Evolutionary conservation across 2,797 vertebrate species (phyloP), one percentile per base, ranked within the genome.

Genomic region (Myiotriccus ornatus): DNA sequence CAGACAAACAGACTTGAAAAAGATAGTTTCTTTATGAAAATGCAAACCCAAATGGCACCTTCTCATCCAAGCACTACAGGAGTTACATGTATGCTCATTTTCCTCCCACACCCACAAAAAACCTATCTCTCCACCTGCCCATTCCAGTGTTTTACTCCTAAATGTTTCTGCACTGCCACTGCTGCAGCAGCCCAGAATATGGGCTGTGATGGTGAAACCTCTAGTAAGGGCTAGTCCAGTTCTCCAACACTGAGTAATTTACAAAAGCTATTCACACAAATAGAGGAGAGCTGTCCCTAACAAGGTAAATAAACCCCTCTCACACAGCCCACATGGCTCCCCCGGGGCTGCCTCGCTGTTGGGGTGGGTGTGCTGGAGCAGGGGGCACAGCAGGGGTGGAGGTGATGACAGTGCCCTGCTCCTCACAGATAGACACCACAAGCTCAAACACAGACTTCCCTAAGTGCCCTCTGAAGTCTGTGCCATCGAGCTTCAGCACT

Each of bases 291-390:
- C 5, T 32, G 49, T 12, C 41, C 1, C 2, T 21, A 21, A 34
- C 3, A 14, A 55, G 11, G 21, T 83, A 5, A 55, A 2, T 2
- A 10, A 21, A 9, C 7, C 35, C 27, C 35, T 34, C 30, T 12
- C 13, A 20, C 2, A 2, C 3, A 13, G 44, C 15, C 50, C 23
- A 32, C 0, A 0, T 2, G 7, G 39, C 0, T 69, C 23, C 52
- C 56, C 28, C 1, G 0, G 53, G 53, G 27, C 71, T 78, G 64
- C 65, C 65, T 46, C 2, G 3, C 3, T 2, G n/a, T 62, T 1
- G 2, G 52, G n/a, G 43, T 3, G 6, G 6, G 24, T 3, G 19
- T 28, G 59, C 67, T 15, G 44, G 63, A 83, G 73, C 56, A 55
- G 25, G 0, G 2, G 50, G 32, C 65, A 86, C 10, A 64, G 68